Evolutionary conservation across 1,140 invertebrate genomes (phyloP), one percentile per base, ranked within the genome.

Genomic region (Ladona fulva): DNA sequence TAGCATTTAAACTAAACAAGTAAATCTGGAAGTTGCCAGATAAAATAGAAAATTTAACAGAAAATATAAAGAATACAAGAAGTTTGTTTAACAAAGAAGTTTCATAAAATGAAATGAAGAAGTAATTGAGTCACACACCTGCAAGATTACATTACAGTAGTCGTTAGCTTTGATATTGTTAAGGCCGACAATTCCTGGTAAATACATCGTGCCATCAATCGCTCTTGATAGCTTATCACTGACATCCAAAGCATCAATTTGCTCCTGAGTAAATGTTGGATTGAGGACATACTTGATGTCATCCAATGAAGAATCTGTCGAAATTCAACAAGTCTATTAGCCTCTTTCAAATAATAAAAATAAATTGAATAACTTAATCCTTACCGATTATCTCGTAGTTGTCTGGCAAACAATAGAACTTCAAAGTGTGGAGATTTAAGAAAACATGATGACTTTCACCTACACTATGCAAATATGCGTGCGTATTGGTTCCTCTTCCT

Each of bases 81-180:
- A 8, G 19, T 52, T 8, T 52, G n/a, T n/a, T n/a, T n/a, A n/a
- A n/a, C n/a, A n/a, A n/a, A n/a, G n/a, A n/a, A n/a, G n/a, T n/a
- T n/a, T n/a, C n/a, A n/a, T n/a, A n/a, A n/a, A n/a, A n/a, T n/a
- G n/a, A n/a, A n/a, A n/a, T n/a, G n/a, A n/a, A n/a, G n/a, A n/a
- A n/a, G n/a, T n/a, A n/a, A n/a, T n/a, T 37, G 29, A 5, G 8
- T 37, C 29, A 37, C 83, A 84, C 84, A 96, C 95, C 88, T 98
- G 97, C 75, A 99, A 87, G 79, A 99, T 94, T 77, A 99, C 98
- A 88, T 99, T 99, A 82, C 97, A 99, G 83, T 99, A 99, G 86
- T 99, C 98, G 88, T 99, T 99, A 1, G 95, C 95, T 86, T 99
- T 99, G 80, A 99, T 99, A 85, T 99, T 99, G 84, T 99, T 99